A percentile compares a stretch with the other conserved stretches of the same genome.
phyloP scores from a whole-genome alignment of 2,113 vertebrate genomes.

The Cryptotis parvus region DNA sequence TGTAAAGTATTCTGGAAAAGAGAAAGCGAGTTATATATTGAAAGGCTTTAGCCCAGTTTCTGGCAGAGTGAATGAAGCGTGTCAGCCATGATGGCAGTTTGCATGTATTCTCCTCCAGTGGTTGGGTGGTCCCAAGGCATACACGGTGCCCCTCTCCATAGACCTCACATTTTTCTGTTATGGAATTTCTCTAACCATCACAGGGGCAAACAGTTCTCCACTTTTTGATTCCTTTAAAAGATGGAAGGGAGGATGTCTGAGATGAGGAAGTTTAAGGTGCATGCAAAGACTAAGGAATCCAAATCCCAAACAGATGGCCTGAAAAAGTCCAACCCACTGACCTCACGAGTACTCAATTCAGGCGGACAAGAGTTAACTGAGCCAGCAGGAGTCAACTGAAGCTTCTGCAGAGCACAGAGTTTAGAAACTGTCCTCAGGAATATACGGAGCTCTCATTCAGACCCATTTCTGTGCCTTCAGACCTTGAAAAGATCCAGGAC shows the following conservation, averaged over 20 bases:
- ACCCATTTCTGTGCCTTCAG: conserved; percentile 58
- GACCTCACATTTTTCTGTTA: background rate
- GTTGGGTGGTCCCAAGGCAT: background rate
- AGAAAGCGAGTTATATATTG: background rate
- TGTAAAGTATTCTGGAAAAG: conserved; percentile 15
- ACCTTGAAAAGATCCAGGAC: conserved; percentile 63
- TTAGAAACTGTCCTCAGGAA: conserved; percentile 63
- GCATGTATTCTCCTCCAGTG: background rate
- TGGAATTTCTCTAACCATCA: conserved; percentile 26
- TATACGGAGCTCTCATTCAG: conserved; percentile 80
- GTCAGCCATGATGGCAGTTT: background rate
- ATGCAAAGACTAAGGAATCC: background rate
- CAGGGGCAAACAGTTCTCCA: conserved; percentile 17
- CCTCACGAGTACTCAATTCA: background rate
- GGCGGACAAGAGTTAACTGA: conserved; percentile 58
- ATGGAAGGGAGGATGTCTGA: conserved; percentile 40
- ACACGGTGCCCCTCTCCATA: background rate
- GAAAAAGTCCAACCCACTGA: conserved; percentile 55
- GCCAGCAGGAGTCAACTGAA: conserved; percentile 20
- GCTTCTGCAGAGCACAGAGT: conserved; percentile 51
- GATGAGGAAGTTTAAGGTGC: conserved; percentile 42
- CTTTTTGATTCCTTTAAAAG: conserved; percentile 38
- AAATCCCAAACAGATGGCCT: conserved; percentile 50
- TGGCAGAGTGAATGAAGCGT: background rate
- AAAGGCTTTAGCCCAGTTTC: background rate